A percentile compares a stretch with the other conserved stretches of the same genome.
Conservation (phyloP, 2,888 invertebrate genomes). For the Spodoptera littoralis region DNA sequence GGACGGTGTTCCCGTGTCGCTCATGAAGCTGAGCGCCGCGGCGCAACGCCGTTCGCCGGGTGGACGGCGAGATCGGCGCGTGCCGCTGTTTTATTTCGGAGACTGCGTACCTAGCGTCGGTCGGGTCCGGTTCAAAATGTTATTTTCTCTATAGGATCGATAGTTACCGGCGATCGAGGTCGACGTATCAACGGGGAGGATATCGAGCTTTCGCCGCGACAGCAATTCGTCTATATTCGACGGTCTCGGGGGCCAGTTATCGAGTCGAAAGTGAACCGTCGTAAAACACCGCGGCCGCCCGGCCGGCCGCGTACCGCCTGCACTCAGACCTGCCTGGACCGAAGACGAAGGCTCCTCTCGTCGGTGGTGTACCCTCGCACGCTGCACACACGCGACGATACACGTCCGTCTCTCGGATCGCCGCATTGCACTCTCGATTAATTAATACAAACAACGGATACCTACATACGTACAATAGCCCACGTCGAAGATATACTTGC, state of each 20-base stretch:
- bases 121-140: conserved; percentile 43
- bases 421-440: too few relatives aligned
- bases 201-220: conserved; percentile 30
- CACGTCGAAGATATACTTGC: too few relatives aligned
- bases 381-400: too few relatives aligned
- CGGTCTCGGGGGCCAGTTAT: conserved; percentile 23
- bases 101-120: conserved; percentile 21
- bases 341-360: conserved; percentile 25
- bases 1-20: too few relatives aligned
- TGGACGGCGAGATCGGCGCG: neutral
- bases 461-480: too few relatives aligned
- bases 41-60: too few relatives aligned
- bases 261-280: conserved; percentile 33
- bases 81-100: conserved; percentile 19
- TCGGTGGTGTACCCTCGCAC: neutral
- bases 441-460: too few relatives aligned
- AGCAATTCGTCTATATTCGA: conserved; percentile 22
- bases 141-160: conserved; percentile 39
- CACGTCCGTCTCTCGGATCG: too few relatives aligned
- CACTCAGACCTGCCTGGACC: conserved; percentile 5
- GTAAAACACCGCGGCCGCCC: conserved; percentile 35
- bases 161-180: conserved; percentile 10
- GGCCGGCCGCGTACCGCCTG: too few relatives aligned
- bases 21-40: too few relatives aligned
- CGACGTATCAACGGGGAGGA: conserved; percentile 30